Conservation (phyloP, 2,888 invertebrate genomes). For the Cetonia aurata region DNA sequence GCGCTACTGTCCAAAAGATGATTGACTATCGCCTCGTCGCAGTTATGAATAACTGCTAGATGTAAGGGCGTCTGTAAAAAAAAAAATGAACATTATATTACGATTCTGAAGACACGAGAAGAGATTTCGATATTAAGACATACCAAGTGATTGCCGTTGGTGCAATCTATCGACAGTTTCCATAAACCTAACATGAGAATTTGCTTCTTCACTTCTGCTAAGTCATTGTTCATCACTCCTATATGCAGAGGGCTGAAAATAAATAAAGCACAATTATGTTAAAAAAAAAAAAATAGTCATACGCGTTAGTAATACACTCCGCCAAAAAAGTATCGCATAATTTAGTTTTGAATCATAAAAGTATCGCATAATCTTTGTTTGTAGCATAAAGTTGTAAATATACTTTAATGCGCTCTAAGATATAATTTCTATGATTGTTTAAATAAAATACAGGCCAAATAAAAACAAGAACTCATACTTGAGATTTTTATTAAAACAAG, state of each 20-base stretch:
- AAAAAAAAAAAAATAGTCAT: too few species aligned
- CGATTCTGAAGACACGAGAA: neutral
- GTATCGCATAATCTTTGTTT: too few species aligned
- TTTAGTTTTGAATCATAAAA: too few species aligned
- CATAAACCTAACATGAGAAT: slow-evolving; percentile 30
- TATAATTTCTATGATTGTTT: too few species aligned
- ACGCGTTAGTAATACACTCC: too few species aligned
- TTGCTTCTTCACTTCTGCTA: slow-evolving; percentile 37
- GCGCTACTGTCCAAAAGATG: slow-evolving; percentile 63
- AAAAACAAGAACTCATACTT: too few species aligned
- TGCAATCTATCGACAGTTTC: slow-evolving; percentile 38
- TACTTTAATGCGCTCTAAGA: too few species aligned
- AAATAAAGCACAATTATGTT: neutral
- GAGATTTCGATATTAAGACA: slow-evolving; percentile 8
- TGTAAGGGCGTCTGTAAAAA: slow-evolving; percentile 64
- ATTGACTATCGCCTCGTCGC: slow-evolving; percentile 52
- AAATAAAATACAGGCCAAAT: too few species aligned
- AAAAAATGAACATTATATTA: neutral
- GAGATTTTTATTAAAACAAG: too few species aligned
- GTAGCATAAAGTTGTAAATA: too few species aligned
- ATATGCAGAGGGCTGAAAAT: slow-evolving; percentile 43
- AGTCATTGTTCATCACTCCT: slow-evolving; percentile 32
- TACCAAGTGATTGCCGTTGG: slow-evolving; percentile 42
- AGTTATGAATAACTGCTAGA: slow-evolving; percentile 60
- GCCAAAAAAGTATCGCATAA: too few species aligned